Evolutionary conservation across 1,140 invertebrate genomes (phyloP).

Genomic region (Eurosta solidaginis): DNA sequence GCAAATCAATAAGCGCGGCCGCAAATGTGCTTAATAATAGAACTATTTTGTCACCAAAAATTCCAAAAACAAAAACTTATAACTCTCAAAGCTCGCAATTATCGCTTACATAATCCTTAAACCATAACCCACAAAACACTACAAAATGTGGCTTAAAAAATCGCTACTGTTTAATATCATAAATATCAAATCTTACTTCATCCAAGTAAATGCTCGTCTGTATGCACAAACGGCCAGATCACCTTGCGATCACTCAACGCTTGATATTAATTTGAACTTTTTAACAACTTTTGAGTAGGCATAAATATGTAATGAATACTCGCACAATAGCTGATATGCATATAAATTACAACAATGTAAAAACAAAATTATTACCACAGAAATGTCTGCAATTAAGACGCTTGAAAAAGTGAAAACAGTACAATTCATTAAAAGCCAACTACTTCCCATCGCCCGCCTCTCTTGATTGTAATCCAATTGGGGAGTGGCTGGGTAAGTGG

Average conservation of each 20-base stretch:
- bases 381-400: background rate
- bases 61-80: background rate
- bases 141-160: no score
- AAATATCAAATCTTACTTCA: no score
- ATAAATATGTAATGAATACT: background rate
- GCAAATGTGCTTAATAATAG: no score
- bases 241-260: background rate
- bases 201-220: background rate
- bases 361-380: background rate
- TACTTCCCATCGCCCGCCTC: background rate
- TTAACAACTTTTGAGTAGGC: no score
- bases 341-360: background rate
- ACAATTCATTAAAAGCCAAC: slow-evolving; percentile 20
- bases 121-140: background rate
- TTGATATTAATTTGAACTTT: background rate
- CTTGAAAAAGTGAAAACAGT: slow-evolving; percentile 16
- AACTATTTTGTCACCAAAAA: no score
- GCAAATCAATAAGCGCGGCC: no score
- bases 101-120: background rate
- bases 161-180: no score
- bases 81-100: no score
- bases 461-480: background rate
- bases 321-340: background rate
- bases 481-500: background rate
- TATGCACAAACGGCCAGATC: background rate